phyloP scores from a whole-genome alignment of 2,888 invertebrate species.

The Lapara coniferarum region DNA sequence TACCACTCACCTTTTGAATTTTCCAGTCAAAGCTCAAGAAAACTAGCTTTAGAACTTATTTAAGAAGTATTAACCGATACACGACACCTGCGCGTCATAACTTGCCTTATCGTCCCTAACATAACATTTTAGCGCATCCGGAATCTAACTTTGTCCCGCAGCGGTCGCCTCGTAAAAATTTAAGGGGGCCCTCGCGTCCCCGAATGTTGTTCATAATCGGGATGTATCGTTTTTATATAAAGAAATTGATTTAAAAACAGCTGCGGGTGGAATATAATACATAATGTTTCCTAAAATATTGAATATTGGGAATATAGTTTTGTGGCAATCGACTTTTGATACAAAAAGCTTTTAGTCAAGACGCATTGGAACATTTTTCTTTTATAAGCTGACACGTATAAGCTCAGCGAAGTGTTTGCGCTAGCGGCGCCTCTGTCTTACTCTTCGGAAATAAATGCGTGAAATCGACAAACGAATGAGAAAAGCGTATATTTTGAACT shows the following conservation, averaged over 20 bases:
- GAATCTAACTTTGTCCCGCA: slow-evolving; percentile 44
- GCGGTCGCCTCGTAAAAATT: slow-evolving; percentile 48
- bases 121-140: slow-evolving; percentile 41
- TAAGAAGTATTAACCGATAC: slow-evolving; percentile 3
- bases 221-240: slow-evolving; percentile 21
- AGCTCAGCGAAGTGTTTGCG: too few species aligned
- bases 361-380: too few species aligned
- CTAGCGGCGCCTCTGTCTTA: too few species aligned
- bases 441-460: too few species aligned
- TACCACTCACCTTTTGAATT: not conserved
- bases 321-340: too few species aligned
- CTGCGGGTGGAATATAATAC: not conserved
- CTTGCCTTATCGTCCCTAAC: slow-evolving; percentile 37
- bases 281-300: not conserved
- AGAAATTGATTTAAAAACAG: slow-evolving; percentile 20
- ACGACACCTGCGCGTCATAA: slow-evolving; percentile 15
- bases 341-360: too few species aligned
- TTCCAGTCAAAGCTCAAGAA: not conserved
- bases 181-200: slow-evolving; percentile 45
- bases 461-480: too few species aligned
- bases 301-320: not conserved
- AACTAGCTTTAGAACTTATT: not conserved
- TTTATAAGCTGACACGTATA: too few species aligned
- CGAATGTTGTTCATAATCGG: slow-evolving; percentile 15
- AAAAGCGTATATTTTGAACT: too few species aligned